These are phyloP conservation scores for Galagoides demidoff DNA, from an alignment of 2,797 vertebrate genomes.

Conservation along the genomic window DNA sequence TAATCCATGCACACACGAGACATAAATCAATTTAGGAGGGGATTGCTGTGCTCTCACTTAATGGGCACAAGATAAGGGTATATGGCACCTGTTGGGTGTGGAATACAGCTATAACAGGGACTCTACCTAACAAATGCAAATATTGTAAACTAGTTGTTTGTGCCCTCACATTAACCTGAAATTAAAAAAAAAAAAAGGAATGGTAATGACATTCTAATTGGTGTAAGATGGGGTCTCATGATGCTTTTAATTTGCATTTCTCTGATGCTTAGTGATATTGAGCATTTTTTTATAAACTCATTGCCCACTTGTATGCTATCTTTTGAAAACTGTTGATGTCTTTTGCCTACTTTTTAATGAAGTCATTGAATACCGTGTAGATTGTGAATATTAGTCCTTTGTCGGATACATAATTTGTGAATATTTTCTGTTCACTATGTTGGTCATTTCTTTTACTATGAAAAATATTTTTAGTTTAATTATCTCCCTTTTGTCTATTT, in stretches of 20 bases:
- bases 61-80: no score
- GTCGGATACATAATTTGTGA: neutral
- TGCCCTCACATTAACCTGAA: no score
- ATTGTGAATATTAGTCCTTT: neutral
- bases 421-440: neutral
- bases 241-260: neutral
- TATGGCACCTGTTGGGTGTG: no score
- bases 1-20: no score
- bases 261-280: neutral
- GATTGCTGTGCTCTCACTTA: no score
- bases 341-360: neutral
- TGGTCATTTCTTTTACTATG: neutral
- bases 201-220: neutral
- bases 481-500: neutral
- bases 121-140: no score
- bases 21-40: no score
- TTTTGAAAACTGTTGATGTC: neutral
- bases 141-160: no score
- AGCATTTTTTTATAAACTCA: neutral
- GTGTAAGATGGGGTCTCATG: neutral
- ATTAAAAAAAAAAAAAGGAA: no score
- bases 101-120: no score
- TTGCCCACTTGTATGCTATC: neutral
- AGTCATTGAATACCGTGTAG: neutral
- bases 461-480: neutral